Conservation (phyloP, 2,797 vertebrate genomes). For the Parauchenoglanis ngamensis region DNA sequence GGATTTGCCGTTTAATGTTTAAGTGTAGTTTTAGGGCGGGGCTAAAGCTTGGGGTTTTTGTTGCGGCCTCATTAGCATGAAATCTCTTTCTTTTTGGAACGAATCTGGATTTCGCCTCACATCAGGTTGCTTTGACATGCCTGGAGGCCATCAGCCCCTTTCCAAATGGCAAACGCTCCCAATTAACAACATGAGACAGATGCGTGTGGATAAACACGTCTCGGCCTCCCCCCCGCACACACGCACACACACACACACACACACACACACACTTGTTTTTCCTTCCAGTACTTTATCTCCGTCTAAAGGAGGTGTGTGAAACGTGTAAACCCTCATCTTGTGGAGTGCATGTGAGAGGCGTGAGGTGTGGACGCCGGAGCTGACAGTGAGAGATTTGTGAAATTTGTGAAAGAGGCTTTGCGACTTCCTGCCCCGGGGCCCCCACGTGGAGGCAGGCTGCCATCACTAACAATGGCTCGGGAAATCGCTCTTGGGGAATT, state of each 20-base stretch:
- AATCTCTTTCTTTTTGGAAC: background rate
- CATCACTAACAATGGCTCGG: conserved; percentile 53
- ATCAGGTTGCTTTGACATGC: conserved; percentile 39
- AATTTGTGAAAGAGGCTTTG: conserved; percentile 46
- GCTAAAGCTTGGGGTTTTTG: background rate
- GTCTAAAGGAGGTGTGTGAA: conserved; percentile 25
- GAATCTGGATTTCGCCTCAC: background rate
- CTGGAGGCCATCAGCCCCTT: conserved; percentile 52
- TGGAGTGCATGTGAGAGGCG: conserved; percentile 21
- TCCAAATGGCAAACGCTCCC: conserved; percentile 55
- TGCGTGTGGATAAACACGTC: conserved; percentile 51
- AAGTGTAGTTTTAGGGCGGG: background rate
- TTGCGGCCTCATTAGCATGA: conserved; percentile 2
- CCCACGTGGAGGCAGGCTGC: conserved; percentile 55
- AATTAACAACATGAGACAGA: conserved; percentile 52
- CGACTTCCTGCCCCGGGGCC: conserved; percentile 41
- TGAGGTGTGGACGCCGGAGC: conserved; percentile 15
- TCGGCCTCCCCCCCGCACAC: background rate
- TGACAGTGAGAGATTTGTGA: conserved; percentile 51
- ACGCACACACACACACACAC: conserved; percentile 14
- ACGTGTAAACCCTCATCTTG: background rate
- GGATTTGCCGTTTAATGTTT: background rate
- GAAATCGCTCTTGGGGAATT: conserved; percentile 41
- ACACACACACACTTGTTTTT: conserved; percentile 4
- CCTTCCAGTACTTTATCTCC: conserved; percentile 20